Evolutionary conservation across 1,140 invertebrate genomes (phyloP).

Genomic region (Aphelenchoides besseyi): DNA sequence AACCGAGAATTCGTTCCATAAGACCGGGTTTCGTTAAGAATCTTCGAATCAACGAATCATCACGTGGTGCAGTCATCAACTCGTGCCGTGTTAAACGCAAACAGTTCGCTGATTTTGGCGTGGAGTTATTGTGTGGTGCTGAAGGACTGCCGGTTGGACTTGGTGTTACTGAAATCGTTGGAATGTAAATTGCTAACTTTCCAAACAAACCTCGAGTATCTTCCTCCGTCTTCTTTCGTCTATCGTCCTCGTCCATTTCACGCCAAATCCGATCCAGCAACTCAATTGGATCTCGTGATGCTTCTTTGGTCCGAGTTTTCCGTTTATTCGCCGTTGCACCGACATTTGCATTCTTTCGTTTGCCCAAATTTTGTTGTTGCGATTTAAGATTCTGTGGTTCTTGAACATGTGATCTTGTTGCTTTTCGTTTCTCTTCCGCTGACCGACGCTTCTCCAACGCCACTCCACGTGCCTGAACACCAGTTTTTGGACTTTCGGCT

Average conservation of each 20-base stretch:
- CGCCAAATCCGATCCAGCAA: slow-evolving; percentile 21
- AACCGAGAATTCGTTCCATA: slow-evolving; percentile 26
- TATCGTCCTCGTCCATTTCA: slow-evolving; percentile 23
- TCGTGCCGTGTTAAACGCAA: slow-evolving; percentile 9
- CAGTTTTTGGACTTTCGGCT: neutral
- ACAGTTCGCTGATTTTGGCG: neutral
- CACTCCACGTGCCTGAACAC: neutral
- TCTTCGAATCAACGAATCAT: slow-evolving; percentile 15
- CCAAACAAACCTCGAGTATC: neutral
- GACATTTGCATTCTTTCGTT: neutral
- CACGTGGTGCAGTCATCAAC: neutral
- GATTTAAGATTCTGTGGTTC: slow-evolving; percentile 1
- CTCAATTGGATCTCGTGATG: slow-evolving; percentile 17
- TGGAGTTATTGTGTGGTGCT: slow-evolving; percentile 7
- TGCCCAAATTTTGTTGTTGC: slow-evolving; percentile 10
- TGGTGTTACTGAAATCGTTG: neutral
- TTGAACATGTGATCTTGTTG: neutral
- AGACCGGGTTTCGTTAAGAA: slow-evolving; percentile 17
- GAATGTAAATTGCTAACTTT: slow-evolving; percentile 9
- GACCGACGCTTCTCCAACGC: neutral
- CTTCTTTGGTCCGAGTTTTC: neutral
- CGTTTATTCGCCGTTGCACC: neutral
- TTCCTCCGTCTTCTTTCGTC: slow-evolving; percentile 20
- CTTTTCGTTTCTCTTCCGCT: neutral
- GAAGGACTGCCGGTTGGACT: slow-evolving; percentile 21